These are phyloP conservation scores for Erythrocebus patas DNA, from an alignment of 2,113 vertebrate genomes.

Conservation along the genomic window DNA sequence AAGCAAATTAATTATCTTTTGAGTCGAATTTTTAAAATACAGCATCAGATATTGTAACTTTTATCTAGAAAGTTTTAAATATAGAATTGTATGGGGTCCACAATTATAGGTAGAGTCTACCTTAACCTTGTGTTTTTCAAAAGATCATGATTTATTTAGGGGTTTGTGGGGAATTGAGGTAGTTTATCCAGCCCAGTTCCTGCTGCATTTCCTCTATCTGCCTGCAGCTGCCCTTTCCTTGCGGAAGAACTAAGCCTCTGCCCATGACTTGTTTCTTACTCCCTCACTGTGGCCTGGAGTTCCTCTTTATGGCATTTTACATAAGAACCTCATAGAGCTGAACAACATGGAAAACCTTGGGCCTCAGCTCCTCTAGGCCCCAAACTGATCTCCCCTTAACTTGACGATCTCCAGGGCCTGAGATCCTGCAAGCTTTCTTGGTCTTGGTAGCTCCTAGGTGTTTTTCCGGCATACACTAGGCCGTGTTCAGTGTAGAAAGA, in stretches of 20 bases:
- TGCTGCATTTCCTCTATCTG: background rate
- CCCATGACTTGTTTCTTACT: background rate
- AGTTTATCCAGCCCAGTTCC: background rate
- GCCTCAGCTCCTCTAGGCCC: background rate
- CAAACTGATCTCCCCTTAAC: background rate
- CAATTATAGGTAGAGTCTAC: background rate
- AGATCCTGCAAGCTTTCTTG: background rate
- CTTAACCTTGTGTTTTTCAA: background rate
- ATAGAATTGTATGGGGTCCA: background rate
- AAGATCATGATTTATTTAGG: background rate
- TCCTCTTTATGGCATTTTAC: background rate
- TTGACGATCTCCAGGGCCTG: background rate
- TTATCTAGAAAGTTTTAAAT: background rate
- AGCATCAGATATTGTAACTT: background rate
- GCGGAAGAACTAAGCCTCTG: background rate
- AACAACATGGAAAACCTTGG: background rate
- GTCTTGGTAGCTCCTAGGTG: background rate
- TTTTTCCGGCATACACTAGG: background rate
- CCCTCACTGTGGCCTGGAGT: background rate
- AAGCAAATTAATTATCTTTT: background rate
- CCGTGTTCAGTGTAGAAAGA: background rate
- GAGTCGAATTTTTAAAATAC: background rate
- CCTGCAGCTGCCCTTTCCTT: background rate
- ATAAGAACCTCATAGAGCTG: background rate
- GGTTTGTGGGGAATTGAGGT: background rate